phyloP scores from a whole-genome alignment of 2,888 invertebrate genomes.

The Cloeon dipterum region DNA sequence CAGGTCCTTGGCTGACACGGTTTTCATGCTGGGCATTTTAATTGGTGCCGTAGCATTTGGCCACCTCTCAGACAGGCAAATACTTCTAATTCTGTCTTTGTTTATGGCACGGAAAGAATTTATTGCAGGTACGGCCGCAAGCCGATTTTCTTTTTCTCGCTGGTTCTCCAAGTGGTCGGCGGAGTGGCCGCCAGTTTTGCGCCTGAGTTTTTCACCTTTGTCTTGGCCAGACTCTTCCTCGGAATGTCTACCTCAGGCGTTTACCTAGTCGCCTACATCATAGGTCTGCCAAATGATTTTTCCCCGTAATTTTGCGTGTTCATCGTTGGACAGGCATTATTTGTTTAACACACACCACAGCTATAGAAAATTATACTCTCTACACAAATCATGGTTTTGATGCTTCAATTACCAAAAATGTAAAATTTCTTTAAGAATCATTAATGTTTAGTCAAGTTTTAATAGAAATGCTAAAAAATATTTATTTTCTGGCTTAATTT shows the following conservation, averaged over 20 bases:
- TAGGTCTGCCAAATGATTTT: conserved; percentile 31
- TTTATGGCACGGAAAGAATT: neutral
- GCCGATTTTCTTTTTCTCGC: conserved; percentile 44
- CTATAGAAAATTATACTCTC: too few relatives aligned
- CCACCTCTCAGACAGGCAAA: conserved; percentile 37
- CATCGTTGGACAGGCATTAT: too few relatives aligned
- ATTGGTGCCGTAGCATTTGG: conserved; percentile 49
- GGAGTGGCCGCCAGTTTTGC: conserved; percentile 40
- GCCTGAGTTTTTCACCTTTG: conserved; percentile 42
- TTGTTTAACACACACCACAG: too few relatives aligned
- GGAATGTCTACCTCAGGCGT: conserved; percentile 55
- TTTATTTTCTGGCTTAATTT: too few relatives aligned
- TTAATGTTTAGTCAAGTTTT: too few relatives aligned
- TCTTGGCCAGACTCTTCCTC: conserved; percentile 36
- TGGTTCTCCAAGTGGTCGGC: conserved; percentile 41
- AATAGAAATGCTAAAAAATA: too few relatives aligned
- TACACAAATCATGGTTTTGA: too few relatives aligned
- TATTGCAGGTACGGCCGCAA: conserved; percentile 34
- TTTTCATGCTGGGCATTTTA: conserved; percentile 50
- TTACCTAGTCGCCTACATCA: conserved; percentile 53
- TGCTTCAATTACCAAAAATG: too few relatives aligned
- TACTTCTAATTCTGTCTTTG: neutral
- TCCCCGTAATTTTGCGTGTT: too few relatives aligned
- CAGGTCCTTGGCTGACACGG: conserved; percentile 36
- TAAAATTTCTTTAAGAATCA: neutral